These are phyloP conservation scores for Atta colombica DNA, from an alignment of 1,140 invertebrate genomes.

Conservation along the genomic window DNA sequence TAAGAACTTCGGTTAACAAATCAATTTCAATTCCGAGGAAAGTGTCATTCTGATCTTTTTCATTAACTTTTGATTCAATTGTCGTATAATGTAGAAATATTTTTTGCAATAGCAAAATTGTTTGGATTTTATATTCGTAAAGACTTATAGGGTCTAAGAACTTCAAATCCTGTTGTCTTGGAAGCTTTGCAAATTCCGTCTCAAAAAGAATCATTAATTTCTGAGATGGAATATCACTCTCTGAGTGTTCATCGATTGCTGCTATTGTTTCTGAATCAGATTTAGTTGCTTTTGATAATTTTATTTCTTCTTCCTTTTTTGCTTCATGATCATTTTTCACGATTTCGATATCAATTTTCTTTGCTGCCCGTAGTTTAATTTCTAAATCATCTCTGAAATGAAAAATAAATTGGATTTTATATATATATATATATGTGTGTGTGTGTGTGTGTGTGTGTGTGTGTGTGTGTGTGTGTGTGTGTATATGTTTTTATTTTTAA, in stretches of 20 bases:
- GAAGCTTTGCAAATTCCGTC: constrained; percentile 62
- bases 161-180: constrained; percentile 62
- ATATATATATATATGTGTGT: too few relatives aligned
- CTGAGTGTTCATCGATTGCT: background rate
- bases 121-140: constrained; percentile 77
- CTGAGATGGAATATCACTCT: background rate
- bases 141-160: constrained; percentile 70
- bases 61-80: background rate
- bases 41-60: constrained; percentile 32
- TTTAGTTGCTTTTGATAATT: background rate
- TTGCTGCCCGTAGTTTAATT: background rate
- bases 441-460: too few relatives aligned
- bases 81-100: constrained; percentile 7
- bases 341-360: background rate
- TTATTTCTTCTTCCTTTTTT: background rate
- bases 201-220: constrained; percentile 10
- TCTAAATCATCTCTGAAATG: background rate
- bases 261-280: background rate
- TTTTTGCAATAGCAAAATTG: constrained; percentile 62
- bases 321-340: background rate
- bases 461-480: too few relatives aligned
- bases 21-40: constrained; percentile 67
- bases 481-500: background rate
- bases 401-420: background rate
- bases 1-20: constrained; percentile 66